phyloP scores from a whole-genome alignment of 2,113 vertebrate species.

The Cyphomyrus plagiostoma region DNA sequence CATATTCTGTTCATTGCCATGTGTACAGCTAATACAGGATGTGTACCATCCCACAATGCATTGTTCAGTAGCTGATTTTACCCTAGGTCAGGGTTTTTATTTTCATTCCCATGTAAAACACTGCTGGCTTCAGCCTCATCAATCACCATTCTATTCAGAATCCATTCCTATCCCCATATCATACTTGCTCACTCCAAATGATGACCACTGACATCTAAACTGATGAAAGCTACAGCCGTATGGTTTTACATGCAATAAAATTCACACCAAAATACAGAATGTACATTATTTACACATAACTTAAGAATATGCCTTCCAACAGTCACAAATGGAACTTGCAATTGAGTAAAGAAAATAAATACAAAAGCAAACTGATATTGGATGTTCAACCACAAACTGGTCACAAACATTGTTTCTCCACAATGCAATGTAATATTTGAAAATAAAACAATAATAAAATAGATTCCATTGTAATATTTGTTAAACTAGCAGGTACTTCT shows the following conservation, averaged over 20 bases:
- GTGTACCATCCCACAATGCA: slow-evolving; percentile 10
- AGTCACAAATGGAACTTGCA: slow-evolving; percentile 36
- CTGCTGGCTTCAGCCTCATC: slow-evolving; percentile 25
- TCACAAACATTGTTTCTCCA: slow-evolving; percentile 9
- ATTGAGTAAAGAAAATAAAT: slow-evolving; percentile 53
- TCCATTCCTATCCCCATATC: background rate
- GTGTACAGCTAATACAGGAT: background rate
- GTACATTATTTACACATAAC: slow-evolving; percentile 60
- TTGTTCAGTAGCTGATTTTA: slow-evolving; percentile 13
- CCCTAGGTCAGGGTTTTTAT: slow-evolving; percentile 14
- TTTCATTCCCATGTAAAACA: slow-evolving; percentile 25
- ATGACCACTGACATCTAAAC: slow-evolving; percentile 24
- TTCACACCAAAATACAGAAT: slow-evolving; percentile 33
- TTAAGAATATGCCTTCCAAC: slow-evolving; percentile 33
- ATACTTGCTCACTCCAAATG: background rate
- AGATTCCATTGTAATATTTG: slow-evolving; percentile 6
- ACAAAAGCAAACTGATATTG: slow-evolving; percentile 41
- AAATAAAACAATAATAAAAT: slow-evolving; percentile 12
- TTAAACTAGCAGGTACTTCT: background rate
- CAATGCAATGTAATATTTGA: slow-evolving; percentile 3
- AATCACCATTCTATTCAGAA: background rate
- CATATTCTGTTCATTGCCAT: background rate
- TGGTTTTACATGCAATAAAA: slow-evolving; percentile 47
- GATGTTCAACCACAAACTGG: slow-evolving; percentile 36
- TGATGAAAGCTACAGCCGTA: slow-evolving; percentile 41